Base-by-base conservation (phyloP, 2,113 vertebrate genomes). In the Varanus komodoensis region DNA sequence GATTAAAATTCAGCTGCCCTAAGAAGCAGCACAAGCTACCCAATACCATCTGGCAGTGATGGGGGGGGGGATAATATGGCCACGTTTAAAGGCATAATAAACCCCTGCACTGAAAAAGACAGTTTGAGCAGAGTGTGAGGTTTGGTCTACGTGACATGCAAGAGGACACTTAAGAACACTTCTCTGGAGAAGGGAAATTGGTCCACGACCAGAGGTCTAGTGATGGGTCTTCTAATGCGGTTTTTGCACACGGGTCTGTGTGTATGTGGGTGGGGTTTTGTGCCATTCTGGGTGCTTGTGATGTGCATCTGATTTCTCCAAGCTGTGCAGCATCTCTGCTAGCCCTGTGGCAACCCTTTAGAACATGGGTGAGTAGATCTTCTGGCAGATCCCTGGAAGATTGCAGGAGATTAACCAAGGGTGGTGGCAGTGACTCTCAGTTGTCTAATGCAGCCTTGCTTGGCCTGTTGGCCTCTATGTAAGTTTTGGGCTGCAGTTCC, bases 11-110 rank as follows among this genome's bases (percentile, higher is more conserved):
- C 92, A 85, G 84, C 61, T 57, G 84, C 90, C 71, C 88, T 87
- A 79, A 84, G 92, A 80, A 90, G 92, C 0, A 1, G 29, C 0
- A 0, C 0, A 64, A 90, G 27, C 50, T 86, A 73, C 81, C 75
- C 89, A 89, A 79, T 83, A 68, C 91, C 89, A 91, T 92, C 74
- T 93, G 93, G 79, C 91, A 91, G 23, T 7, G 91, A 25, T 84
- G 78, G 48, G 50, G 44, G 14, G 78, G 82, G 3, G 61, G 1
- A 3, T 87, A 68, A 38, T 38, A 50, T 0, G 21, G 21, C 25
- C 14, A 61, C 0, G 0, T 19, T 68, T 5, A 1, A 84, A 29
- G 23, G 27, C 61, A 78, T 73, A 0, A 0, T 2, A 19, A 27
- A 77, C 67, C 83, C 69, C 80, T 29, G 9, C 29, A 1, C 73